Evolutionary conservation across 2,888 invertebrate genomes (phyloP).

Genomic region (Eilema sororculum): DNA sequence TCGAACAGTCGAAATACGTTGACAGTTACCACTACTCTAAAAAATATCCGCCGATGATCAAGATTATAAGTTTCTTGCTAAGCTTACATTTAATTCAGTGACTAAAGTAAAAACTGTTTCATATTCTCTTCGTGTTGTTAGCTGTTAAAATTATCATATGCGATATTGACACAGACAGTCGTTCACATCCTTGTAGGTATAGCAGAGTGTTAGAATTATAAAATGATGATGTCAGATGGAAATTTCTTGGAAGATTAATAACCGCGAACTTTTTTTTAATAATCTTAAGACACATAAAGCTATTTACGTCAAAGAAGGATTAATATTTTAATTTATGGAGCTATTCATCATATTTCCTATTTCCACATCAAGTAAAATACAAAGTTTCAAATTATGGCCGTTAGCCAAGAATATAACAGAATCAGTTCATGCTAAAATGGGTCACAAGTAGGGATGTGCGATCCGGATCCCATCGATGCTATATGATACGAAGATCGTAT

Average conservation of each 20-base stretch:
- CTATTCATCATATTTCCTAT: slow-evolving; percentile 29
- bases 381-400: slow-evolving; percentile 40
- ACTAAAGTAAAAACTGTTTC: not conserved
- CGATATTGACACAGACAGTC: slow-evolving; percentile 8
- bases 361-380: slow-evolving; percentile 32
- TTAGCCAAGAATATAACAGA: slow-evolving; percentile 39
- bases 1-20: not conserved
- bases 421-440: slow-evolving; percentile 28
- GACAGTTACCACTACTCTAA: not conserved
- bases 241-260: slow-evolving; percentile 11
- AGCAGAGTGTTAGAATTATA: slow-evolving; percentile 9
- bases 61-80: not conserved
- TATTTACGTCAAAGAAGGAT: slow-evolving; percentile 17
- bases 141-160: slow-evolving; percentile 9
- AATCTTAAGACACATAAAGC: not conserved
- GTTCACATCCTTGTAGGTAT: slow-evolving; percentile 5
- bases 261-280: slow-evolving; percentile 9
- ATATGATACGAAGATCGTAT: not conserved
- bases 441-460: slow-evolving; percentile 8
- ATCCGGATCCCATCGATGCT: not conserved
- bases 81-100: not conserved
- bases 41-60: not conserved
- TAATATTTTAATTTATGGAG: slow-evolving; percentile 16
- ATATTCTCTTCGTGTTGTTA: not conserved
- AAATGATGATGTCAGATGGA: slow-evolving; percentile 16